phyloP scores from a whole-genome alignment of 2,888 invertebrate genomes.

The Steinernema carpocapsae region DNA sequence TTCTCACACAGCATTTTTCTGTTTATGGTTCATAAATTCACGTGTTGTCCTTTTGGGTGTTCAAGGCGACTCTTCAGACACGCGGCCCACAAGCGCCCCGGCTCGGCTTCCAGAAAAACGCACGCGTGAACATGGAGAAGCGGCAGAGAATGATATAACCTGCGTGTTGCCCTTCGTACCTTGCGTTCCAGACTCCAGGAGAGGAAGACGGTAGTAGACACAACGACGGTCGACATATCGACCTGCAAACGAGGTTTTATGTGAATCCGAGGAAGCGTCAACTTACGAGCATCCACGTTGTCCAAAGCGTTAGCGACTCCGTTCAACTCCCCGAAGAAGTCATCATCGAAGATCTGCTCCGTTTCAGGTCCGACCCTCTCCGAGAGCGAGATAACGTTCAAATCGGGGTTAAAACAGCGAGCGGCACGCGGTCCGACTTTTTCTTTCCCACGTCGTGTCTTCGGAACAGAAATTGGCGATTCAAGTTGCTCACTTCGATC shows the following conservation, averaged over 20 bases:
- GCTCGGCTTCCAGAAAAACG: not conserved
- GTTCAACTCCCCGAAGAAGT: slow-evolving; percentile 88
- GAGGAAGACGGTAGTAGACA: slow-evolving; percentile 92
- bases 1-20: slow-evolving; percentile 1
- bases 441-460: slow-evolving; percentile 84
- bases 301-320: slow-evolving; percentile 97
- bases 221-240: slow-evolving; percentile 98
- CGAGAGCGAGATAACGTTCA: slow-evolving; percentile 69
- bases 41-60: not conserved
- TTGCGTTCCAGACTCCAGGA: slow-evolving; percentile 94
- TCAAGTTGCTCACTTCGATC: slow-evolving; percentile 97
- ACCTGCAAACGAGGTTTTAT: not conserved
- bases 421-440: slow-evolving; percentile 86
- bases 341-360: slow-evolving; percentile 89
- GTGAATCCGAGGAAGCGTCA: not conserved
- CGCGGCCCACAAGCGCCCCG: not conserved
- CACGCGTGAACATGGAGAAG: not conserved
- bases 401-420: slow-evolving; percentile 71
- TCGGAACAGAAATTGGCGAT: slow-evolving; percentile 95
- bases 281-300: slow-evolving; percentile 87
- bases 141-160: slow-evolving; percentile 76
- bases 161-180: slow-evolving; percentile 81
- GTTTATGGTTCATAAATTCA: not conserved
- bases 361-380: slow-evolving; percentile 90
- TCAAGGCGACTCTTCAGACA: not conserved